A percentile compares a stretch with the other conserved stretches of the same genome.
phyloP scores from a whole-genome alignment of 2,888 invertebrate species.

The Cremastinae sp. region DNA sequence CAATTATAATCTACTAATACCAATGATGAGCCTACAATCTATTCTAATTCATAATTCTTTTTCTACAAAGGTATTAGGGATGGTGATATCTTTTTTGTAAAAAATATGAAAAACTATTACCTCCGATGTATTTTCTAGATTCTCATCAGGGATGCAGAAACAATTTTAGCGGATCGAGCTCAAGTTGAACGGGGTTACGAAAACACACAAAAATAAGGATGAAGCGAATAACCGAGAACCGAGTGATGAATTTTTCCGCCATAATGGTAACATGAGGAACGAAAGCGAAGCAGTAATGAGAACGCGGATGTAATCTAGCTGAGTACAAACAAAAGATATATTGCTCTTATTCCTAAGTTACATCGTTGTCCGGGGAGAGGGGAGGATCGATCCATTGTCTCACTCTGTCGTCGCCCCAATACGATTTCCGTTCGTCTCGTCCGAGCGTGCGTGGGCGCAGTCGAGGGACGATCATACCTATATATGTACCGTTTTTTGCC shows the following conservation, averaged over 20 bases:
- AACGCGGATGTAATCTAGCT: constrained; percentile 22
- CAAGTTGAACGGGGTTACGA: too few species aligned
- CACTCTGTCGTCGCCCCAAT: constrained; percentile 14
- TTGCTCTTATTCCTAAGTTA: constrained; percentile 8
- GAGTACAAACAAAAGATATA: background rate
- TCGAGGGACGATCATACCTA: too few species aligned
- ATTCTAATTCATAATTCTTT: too few species aligned
- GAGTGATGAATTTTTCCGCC: background rate
- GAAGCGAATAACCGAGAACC: background rate
- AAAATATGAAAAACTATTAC: too few species aligned
- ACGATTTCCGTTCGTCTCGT: constrained; percentile 33
- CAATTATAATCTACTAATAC: too few species aligned
- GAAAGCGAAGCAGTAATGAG: constrained; percentile 19
- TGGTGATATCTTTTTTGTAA: too few species aligned
- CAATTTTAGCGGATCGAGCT: too few species aligned
- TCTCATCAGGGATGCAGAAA: background rate
- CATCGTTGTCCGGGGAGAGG: background rate
- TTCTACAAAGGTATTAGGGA: too few species aligned
- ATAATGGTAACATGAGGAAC: constrained; percentile 38
- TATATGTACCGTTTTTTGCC: too few species aligned
- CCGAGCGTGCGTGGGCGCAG: constrained; percentile 2
- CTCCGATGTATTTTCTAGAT: too few species aligned
- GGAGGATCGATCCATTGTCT: constrained; percentile 8
- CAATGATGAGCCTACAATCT: too few species aligned
- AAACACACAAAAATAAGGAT: background rate